Evolutionary conservation across 2,797 vertebrate species (phyloP).

Genomic region (Oreochromis grahami): DNA sequence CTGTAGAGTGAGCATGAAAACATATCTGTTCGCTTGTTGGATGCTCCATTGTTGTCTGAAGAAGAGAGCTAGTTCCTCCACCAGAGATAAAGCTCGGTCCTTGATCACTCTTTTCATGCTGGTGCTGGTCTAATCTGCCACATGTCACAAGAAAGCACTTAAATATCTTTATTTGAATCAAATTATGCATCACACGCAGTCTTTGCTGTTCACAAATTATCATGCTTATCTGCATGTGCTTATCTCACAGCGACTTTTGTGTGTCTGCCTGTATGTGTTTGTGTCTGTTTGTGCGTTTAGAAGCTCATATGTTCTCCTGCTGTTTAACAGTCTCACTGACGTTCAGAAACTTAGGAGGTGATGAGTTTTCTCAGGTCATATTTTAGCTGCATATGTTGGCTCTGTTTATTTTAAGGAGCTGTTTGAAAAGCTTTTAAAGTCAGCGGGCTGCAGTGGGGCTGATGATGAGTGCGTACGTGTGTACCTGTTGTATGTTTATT

Average conservation of each 20-base stretch:
- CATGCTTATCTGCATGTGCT: slow-evolving; percentile 39
- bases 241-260: slow-evolving; percentile 8
- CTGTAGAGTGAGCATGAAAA: slow-evolving; percentile 38
- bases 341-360: slow-evolving; percentile 54
- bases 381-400: slow-evolving; percentile 58
- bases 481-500: slow-evolving; percentile 1
- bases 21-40: slow-evolving; percentile 42
- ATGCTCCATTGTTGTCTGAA: slow-evolving; percentile 55
- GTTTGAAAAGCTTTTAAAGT: slow-evolving; percentile 48
- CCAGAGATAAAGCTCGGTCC: slow-evolving; percentile 37
- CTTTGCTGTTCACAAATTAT: slow-evolving; percentile 49
- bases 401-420: slow-evolving; percentile 64
- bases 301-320: slow-evolving; percentile 41
- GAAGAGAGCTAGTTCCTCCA: slow-evolving; percentile 11
- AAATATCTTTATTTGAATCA: slow-evolving; percentile 63
- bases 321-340: slow-evolving; percentile 41
- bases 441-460: slow-evolving; percentile 10
- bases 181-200: slow-evolving; percentile 47
- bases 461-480: slow-evolving; percentile 7
- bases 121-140: slow-evolving; percentile 52
- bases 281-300: not conserved
- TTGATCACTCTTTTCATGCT: slow-evolving; percentile 54
- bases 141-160: slow-evolving; percentile 64
- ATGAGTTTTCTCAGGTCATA: slow-evolving; percentile 65
- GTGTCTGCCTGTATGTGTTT: not conserved